Percentiles rank a stretch among this genome's conserved stretches.
Conservation (phyloP, 2,113 vertebrate genomes). For the Porphyrio hochstetteri region DNA sequence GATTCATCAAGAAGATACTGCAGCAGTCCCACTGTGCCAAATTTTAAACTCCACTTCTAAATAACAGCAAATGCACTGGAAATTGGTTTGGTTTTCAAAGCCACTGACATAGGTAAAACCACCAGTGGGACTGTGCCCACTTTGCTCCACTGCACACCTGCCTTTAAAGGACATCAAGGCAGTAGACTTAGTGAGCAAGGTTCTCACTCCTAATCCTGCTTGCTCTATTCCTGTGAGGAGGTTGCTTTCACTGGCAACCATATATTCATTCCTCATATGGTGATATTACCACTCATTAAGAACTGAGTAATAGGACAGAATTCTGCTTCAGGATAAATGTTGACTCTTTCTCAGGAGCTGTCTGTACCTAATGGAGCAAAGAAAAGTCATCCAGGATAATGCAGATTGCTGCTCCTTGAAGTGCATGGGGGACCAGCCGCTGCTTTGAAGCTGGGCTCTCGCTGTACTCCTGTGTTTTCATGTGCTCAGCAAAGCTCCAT, state of each 20-base stretch:
- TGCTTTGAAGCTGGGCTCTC: neutral
- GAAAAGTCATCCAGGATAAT: neutral
- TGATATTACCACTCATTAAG: neutral
- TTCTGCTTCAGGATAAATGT: neutral
- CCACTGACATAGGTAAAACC: neutral
- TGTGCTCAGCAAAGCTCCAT: neutral
- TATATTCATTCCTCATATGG: neutral
- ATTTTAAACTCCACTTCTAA: neutral
- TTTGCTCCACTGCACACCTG: neutral
- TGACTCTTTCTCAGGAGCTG: neutral
- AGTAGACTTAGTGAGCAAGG: rapidly evolving
- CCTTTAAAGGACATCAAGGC: neutral
- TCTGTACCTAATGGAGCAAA: neutral
- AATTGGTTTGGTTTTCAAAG: neutral
- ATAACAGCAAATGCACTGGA: neutral
- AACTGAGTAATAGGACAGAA: neutral
- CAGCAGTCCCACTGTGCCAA: neutral
- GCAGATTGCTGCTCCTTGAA: neutral
- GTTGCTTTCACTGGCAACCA: neutral
- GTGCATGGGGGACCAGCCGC: neutral
- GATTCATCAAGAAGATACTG: neutral
- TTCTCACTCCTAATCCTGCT: neutral
- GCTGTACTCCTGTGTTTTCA: neutral
- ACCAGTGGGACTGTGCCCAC: rapidly evolving
- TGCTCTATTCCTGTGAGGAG: neutral